These are phyloP conservation scores for Aphelenchoides fujianensis DNA, from an alignment of 1,140 invertebrate genomes.

Conservation along the genomic window DNA sequence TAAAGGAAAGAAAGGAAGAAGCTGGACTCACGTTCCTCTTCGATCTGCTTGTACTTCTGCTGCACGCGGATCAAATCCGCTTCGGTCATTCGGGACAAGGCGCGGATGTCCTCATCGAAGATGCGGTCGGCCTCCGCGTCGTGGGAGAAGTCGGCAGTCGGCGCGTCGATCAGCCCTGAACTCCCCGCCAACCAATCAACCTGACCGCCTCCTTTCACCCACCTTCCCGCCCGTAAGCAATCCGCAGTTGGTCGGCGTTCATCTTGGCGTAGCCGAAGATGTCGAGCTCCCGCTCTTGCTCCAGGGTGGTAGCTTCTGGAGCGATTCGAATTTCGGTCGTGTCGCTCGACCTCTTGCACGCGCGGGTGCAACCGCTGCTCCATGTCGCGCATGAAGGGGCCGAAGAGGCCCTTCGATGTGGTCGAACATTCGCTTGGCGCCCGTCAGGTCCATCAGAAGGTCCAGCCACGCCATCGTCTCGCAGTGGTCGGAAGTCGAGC, in stretches of 20 bases:
- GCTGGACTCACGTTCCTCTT: not conserved
- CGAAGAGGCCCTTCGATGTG: not conserved
- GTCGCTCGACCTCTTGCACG: slow-evolving; percentile 2
- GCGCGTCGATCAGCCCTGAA: slow-evolving; percentile 12
- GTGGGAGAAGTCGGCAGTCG: not conserved
- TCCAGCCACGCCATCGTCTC: slow-evolving; percentile 10
- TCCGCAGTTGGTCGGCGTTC: slow-evolving; percentile 17
- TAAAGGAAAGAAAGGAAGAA: too few species aligned
- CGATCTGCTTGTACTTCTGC: not conserved
- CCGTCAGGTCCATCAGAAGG: slow-evolving; percentile 15
- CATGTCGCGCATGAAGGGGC: not conserved
- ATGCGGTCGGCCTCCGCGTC: not conserved
- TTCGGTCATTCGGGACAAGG: not conserved
- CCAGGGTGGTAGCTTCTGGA: not conserved
- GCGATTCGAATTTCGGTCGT: not conserved
- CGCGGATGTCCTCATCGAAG: not conserved
- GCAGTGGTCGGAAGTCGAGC: slow-evolving; percentile 1
- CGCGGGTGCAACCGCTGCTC: slow-evolving; percentile 6
- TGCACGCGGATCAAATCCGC: not conserved
- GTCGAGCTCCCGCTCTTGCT: slow-evolving; percentile 2
- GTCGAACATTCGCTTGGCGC: not conserved
- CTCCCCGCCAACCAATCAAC: not conserved
- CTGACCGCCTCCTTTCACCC: not conserved
- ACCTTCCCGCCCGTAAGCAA: slow-evolving; percentile 17
- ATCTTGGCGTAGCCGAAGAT: slow-evolving; percentile 7